A percentile compares a stretch with the other conserved stretches of the same genome.
phyloP scores from a whole-genome alignment of 2,113 vertebrate genomes.

The Speoplatyrhinus poulsoni region DNA sequence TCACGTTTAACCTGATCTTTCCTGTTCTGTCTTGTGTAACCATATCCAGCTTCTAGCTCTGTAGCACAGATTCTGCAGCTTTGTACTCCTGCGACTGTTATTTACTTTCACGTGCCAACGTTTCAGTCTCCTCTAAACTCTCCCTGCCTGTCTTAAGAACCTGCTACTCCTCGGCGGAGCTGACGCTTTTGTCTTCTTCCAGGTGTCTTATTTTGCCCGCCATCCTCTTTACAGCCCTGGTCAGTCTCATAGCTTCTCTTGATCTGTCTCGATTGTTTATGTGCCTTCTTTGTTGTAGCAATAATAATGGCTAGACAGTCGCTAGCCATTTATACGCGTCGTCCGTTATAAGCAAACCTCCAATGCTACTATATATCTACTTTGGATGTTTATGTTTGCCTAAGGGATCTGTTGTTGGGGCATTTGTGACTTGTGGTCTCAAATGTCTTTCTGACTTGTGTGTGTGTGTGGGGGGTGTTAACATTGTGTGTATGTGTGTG shows the following conservation, averaged over 20 bases:
- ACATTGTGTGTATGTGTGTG: slow-evolving; percentile 14
- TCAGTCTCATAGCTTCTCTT: slow-evolving; percentile 6
- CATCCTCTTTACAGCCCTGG: slow-evolving; percentile 27
- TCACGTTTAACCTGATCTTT: slow-evolving; percentile 39
- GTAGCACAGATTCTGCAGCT: slow-evolving; percentile 18
- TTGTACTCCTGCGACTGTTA: neutral
- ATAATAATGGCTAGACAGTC: too few species aligned
- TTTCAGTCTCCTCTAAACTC: too few species aligned
- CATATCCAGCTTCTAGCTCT: slow-evolving; percentile 30
- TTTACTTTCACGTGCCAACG: too few species aligned
- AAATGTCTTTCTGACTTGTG: slow-evolving; percentile 18
- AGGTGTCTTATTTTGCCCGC: slow-evolving; percentile 32
- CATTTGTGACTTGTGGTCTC: too few species aligned
- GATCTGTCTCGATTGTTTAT: slow-evolving; percentile 2
- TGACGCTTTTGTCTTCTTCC: slow-evolving; percentile 29
- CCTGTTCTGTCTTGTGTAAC: slow-evolving; percentile 20
- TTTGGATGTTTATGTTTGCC: neutral
- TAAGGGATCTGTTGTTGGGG: neutral
- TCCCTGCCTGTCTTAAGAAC: neutral
- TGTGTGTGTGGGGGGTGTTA: neutral
- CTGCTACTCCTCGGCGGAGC: slow-evolving; percentile 21
- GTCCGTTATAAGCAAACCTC: neutral
- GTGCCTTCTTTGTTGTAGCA: neutral
- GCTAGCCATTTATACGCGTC: neutral
- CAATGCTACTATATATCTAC: neutral